Base-by-base conservation (phyloP, 2,113 vertebrate species). In the Cottus gobio region DNA sequence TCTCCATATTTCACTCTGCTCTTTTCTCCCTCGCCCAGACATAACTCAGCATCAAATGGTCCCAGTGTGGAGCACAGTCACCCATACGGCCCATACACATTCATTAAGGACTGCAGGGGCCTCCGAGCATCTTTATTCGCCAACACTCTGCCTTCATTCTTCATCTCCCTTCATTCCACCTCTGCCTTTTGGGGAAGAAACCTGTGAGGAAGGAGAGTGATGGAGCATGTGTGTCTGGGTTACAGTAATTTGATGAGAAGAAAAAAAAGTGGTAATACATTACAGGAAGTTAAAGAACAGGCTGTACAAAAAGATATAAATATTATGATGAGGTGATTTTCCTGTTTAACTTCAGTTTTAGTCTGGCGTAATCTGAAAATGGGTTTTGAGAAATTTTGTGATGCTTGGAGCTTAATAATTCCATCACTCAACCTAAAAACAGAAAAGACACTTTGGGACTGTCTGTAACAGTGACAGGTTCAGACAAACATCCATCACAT, bases 41-140 rank as follows among this genome's bases (percentile, higher is more conserved):
- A 81, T 81, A 78, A 77, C 28, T 83, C 70, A 71, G 58, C 56
- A 78, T 82, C 86, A 83, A 80, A 80, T 66, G 34, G 52, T 74
- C 71, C 79, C 72, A 61, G 36, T 61, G 75, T 85, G 79, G 36
- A 39, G 71, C 75, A 48, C 48, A 52, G 71, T 60, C 71, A 13
- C 60, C 75, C 16, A 28, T 42, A 56, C 50, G 30, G 64, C 77
- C 48, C 42, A 57, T 22, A 50, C 79, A 74, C 69, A 70, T 77
- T 79, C 69, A 77, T 85, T 83, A 77, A 80, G 83, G 0, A 42
- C 5, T 60, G 65, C 50, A 50, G 54, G 28, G 26, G 64, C 76
- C 54, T 56, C 71, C 50, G 7, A 77, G 72, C 62, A 74, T 74
- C 72, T 85, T 80, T 54, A 85, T 85, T 83, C 79, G 69, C 54